Evolutionary conservation across 2,797 vertebrate genomes (phyloP).

Genomic region (Chloroceryle amazona): DNA sequence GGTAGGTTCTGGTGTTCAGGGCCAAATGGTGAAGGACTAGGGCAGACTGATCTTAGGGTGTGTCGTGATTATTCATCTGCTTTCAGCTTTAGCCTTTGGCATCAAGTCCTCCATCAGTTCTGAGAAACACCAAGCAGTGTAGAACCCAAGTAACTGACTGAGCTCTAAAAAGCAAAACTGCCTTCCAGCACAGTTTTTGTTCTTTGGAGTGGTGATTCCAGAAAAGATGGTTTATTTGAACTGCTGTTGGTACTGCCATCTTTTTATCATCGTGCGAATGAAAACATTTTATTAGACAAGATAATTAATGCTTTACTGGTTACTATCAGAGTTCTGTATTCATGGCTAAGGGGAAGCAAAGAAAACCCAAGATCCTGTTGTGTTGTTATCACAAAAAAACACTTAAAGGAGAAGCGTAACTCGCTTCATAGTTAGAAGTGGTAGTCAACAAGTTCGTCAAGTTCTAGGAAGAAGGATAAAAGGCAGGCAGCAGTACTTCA

Average conservation of each 20-base stretch:
- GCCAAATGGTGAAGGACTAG: neutral
- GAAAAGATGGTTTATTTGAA: neutral
- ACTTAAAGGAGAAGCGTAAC: too few species aligned
- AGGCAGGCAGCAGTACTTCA: neutral
- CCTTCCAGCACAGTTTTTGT: neutral
- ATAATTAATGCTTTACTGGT: neutral
- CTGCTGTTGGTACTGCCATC: neutral
- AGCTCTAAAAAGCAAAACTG: neutral
- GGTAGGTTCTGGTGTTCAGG: neutral
- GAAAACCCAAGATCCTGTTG: neutral
- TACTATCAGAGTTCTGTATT: neutral
- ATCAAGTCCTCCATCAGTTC: neutral
- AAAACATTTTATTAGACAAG: neutral
- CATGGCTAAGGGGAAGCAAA: neutral
- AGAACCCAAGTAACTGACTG: neutral
- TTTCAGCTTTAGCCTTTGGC: neutral
- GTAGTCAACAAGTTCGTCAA: neutral
- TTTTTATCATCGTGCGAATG: neutral
- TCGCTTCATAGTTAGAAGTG: neutral
- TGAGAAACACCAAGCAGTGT: neutral
- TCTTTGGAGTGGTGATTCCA: neutral
- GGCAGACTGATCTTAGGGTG: neutral
- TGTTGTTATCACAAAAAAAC: neutral
- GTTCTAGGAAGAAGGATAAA: neutral
- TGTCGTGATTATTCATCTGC: neutral